Conservation (phyloP, 64 coral and sea anemone genomes). For the Stylophora pistillata region DNA sequence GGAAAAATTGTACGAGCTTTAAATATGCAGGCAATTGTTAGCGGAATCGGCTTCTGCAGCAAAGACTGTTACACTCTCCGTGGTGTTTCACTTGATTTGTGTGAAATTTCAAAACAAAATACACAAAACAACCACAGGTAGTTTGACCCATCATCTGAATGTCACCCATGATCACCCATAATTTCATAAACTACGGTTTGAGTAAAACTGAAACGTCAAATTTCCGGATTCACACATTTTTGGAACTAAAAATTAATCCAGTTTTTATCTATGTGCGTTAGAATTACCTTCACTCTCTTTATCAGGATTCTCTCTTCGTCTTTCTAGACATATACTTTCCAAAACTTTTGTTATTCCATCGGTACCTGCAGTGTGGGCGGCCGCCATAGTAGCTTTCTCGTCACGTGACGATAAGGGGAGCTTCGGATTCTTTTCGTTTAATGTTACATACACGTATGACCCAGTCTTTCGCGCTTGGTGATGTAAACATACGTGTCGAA, state of each 20-base stretch:
- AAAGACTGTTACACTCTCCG: no score
- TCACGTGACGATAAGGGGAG: constrained; percentile 72
- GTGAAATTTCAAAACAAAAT: no score
- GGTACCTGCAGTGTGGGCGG: constrained; percentile 8
- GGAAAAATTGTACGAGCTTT: no score
- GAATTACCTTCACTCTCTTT: constrained; percentile 88
- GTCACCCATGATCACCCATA: not conserved
- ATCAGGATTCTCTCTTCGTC: constrained; percentile 79
- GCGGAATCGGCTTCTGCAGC: no score
- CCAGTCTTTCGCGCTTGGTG: constrained; percentile 7
- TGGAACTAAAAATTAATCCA: not conserved
- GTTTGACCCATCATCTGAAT: no score
- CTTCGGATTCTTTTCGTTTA: not conserved
- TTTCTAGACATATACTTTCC: constrained; percentile 90
- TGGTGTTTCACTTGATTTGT: no score
- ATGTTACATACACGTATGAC: not conserved
- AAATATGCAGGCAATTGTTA: no score
- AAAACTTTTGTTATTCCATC: constrained; percentile 71
- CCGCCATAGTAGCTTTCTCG: constrained; percentile 75
- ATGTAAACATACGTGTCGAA: constrained; percentile 36
- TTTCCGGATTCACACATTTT: not conserved
- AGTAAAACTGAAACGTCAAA: not conserved
- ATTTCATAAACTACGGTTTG: not conserved
- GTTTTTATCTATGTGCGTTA: not conserved
- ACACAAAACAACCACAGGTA: no score